A percentile compares a stretch with the other conserved stretches of the same genome.
phyloP scores from a whole-genome alignment of 2,113 vertebrate genomes.

The Dolichallabes microphthalmus region DNA sequence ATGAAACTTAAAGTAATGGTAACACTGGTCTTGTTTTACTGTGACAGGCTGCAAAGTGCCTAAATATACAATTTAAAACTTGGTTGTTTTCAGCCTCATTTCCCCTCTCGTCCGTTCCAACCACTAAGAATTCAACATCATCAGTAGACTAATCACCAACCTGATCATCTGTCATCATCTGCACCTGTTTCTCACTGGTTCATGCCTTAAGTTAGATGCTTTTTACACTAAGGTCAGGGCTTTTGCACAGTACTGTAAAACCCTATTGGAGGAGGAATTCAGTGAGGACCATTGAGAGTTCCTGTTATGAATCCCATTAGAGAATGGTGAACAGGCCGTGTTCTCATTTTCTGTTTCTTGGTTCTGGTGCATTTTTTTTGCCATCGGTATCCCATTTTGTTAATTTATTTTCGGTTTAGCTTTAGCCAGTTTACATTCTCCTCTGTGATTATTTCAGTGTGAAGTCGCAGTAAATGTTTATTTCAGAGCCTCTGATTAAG shows the following conservation, averaged over 20 bases:
- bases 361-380: not conserved
- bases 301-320: not conserved
- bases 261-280: not conserved
- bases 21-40: too few species aligned
- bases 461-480: not conserved
- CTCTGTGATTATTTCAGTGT: not conserved
- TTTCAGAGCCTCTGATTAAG: not conserved
- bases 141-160: rapidly evolving
- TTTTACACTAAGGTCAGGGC: too few species aligned
- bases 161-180: too few species aligned
- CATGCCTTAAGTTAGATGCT: too few species aligned
- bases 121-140: too few species aligned
- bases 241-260: not conserved
- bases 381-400: not conserved
- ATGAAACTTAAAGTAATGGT: too few species aligned
- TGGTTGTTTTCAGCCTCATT: too few species aligned
- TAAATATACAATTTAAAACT: too few species aligned
- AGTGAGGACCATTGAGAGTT: not conserved
- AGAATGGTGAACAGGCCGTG: not conserved
- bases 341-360: not conserved
- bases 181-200: too few species aligned
- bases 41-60: too few species aligned
- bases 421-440: not conserved
- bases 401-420: not conserved
- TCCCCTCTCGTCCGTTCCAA: too few species aligned